phyloP scores from a whole-genome alignment of 2,888 invertebrate genomes.

The Amphimallon solstitiale region DNA sequence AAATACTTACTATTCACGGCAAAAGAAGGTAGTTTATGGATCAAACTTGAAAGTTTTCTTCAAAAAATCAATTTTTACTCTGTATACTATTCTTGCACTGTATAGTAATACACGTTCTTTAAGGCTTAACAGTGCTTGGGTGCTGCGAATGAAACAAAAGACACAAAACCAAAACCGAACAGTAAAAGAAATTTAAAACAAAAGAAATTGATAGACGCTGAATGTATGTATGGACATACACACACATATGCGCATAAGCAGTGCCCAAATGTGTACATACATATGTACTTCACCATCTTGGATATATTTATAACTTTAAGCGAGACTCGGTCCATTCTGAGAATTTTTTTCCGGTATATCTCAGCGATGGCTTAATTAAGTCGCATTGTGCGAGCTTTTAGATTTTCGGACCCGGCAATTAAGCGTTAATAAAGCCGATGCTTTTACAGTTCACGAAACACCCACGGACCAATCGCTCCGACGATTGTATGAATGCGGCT shows the following conservation, averaged over 20 bases:
- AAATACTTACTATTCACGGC: too few relatives aligned
- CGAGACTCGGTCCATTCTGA: slow-evolving; percentile 14
- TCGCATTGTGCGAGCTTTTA: slow-evolving; percentile 34
- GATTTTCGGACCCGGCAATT: slow-evolving; percentile 32
- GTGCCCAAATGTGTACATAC: neutral
- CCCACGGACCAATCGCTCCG: slow-evolving; percentile 26
- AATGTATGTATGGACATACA: neutral
- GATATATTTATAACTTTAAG: slow-evolving; percentile 19
- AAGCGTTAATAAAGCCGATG: slow-evolving; percentile 22
- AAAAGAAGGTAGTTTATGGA: too few relatives aligned
- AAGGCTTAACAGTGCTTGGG: neutral
- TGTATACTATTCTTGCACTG: too few relatives aligned
- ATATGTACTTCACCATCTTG: neutral
- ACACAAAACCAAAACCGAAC: neutral
- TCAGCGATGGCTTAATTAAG: slow-evolving; percentile 34
- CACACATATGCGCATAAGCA: neutral
- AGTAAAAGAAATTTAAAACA: neutral
- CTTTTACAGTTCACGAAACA: slow-evolving; percentile 23
- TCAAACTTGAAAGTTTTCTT: too few relatives aligned
- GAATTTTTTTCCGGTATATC: slow-evolving; percentile 22
- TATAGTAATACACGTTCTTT: too few relatives aligned
- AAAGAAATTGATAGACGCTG: slow-evolving; percentile 15
- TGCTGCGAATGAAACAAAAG: neutral
- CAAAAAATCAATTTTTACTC: too few relatives aligned
- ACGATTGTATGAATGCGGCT: slow-evolving; percentile 7